These are phyloP conservation scores for Rhodophaea formosa DNA, from an alignment of 2,888 invertebrate genomes.

Conservation along the genomic window DNA sequence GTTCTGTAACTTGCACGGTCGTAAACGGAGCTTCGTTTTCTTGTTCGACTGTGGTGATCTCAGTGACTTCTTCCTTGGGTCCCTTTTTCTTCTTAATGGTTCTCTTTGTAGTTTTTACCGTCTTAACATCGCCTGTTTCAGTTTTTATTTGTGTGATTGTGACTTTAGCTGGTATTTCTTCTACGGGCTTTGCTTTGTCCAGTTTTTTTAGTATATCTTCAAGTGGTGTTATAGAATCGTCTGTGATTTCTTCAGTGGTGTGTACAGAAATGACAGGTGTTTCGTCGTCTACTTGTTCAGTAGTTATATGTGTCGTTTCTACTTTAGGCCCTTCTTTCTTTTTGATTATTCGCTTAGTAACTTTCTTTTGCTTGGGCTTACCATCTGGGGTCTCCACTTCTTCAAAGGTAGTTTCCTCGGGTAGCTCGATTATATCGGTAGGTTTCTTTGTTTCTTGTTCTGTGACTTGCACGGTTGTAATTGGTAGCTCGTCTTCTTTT, in stretches of 20 bases:
- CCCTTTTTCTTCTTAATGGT: conserved; percentile 37
- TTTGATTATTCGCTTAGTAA: too few species aligned
- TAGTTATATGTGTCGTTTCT: conserved; percentile 28
- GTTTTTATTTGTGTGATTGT: conserved; percentile 29
- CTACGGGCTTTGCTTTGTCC: neutral
- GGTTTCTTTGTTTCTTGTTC: conserved; percentile 42
- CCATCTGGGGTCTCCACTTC: too few species aligned
- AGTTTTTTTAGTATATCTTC: neutral
- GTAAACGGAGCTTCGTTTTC: neutral
- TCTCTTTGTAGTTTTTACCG: conserved; percentile 35
- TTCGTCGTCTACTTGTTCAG: conserved; percentile 47
- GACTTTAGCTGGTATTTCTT: conserved; percentile 36
- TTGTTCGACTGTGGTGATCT: conserved; percentile 4
- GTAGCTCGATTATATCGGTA: conserved; percentile 40
- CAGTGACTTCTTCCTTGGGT: conserved; percentile 28
- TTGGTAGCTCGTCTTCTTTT: neutral
- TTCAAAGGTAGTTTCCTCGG: conserved; percentile 33
- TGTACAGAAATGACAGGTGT: conserved; percentile 29
- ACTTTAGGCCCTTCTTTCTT: too few species aligned
- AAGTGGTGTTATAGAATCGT: conserved; percentile 28
- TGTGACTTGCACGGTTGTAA: neutral
- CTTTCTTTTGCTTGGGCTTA: too few species aligned
- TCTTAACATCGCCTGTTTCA: conserved; percentile 26
- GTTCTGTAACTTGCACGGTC: neutral
- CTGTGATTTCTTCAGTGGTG: conserved; percentile 38